Evolutionary conservation across 2,888 invertebrate genomes (phyloP), one percentile per base, ranked within the genome.

Genomic region (Ennomos erosarius): DNA sequence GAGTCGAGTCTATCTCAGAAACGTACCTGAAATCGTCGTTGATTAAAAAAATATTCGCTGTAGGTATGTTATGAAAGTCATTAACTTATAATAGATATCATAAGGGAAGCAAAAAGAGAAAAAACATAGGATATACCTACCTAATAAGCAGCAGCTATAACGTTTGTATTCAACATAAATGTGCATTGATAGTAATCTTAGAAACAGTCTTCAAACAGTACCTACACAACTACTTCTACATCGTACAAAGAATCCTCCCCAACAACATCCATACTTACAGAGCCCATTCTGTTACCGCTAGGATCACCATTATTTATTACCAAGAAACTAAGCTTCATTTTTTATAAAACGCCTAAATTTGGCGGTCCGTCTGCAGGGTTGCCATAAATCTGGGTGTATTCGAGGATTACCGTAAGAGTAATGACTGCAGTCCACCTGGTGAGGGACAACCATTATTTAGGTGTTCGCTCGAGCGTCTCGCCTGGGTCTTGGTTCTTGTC

Each of bases 341-440:
- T 90, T 90, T 90, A 88, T 85, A 85, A 87, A 88, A 87, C 88
- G 84, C 84, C 87, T 88, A 89, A 89, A 90, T 89, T 90, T 85
- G 76, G 84, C 81, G 85, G 88, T 88, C 87, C 85, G 87, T 87
- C 85, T 88, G 80, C 72, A 78, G 85, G 83, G 78, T 75, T 76
- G 74, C 69, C 70, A 87, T 92, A 91, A 91, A 91, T 91, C 90
- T 84, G 81, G 79, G 83, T 87, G 89, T 90, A 90, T 90, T 89
- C 87, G 78, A 78, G 92, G 92, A 91, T 92, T 92, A 92, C 91
- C 78, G 76, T 79, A 86, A 90, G 92, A 91, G 87, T 91, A 90
- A 92, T 90, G 92, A 87, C 88, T 86, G 71, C 72, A 84, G 89
- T 91, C 90, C 90, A 92, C 91, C 91, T 91, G 91, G 85, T 84